Conservation (phyloP, 2,888 invertebrate species). For the Apotomis capreana region DNA sequence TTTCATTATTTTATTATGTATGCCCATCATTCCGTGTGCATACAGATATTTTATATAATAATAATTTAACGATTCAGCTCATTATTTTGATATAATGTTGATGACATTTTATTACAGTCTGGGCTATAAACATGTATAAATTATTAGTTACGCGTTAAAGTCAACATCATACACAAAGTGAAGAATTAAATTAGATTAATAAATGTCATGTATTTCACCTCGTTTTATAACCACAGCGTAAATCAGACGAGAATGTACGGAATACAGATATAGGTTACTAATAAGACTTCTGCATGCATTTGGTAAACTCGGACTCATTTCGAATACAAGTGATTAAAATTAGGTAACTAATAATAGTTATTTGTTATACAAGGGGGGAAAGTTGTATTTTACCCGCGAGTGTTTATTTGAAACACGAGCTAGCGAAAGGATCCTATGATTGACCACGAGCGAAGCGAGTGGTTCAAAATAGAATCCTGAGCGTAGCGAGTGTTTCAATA, state of each 20-base stretch:
- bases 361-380: too few species aligned
- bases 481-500: too few species aligned
- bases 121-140: background rate
- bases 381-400: too few species aligned
- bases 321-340: background rate
- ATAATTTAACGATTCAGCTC: too few species aligned
- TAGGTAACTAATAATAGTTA: background rate
- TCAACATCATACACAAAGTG: background rate
- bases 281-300: constrained; percentile 31
- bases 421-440: too few species aligned
- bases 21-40: too few species aligned
- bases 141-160: background rate
- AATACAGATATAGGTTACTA: constrained; percentile 24
- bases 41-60: too few species aligned
- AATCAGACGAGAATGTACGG: constrained; percentile 2
- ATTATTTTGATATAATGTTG: background rate
- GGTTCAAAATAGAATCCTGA: too few species aligned
- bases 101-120: background rate
- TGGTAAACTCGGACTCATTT: background rate
- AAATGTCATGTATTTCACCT: background rate
- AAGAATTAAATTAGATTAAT: background rate
- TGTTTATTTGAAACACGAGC: too few species aligned
- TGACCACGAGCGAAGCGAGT: too few species aligned
- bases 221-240: constrained; percentile 5
- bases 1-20: too few species aligned